phyloP scores from a whole-genome alignment of 2,888 invertebrate species.

The Polyploca ridens region DNA sequence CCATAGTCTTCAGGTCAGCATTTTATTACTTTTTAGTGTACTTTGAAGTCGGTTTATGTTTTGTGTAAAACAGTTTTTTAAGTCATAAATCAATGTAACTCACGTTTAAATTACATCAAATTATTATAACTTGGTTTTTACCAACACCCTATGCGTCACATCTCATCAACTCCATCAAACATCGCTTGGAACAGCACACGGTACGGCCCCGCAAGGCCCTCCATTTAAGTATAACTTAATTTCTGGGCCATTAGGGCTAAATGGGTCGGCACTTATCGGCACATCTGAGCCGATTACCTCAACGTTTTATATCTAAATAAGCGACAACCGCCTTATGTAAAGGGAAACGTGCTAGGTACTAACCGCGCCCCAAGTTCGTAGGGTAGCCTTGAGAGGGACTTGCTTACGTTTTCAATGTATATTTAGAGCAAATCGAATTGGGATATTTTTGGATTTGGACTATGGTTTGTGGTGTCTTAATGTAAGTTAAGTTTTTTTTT shows the following conservation, averaged over 20 bases:
- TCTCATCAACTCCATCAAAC: constrained; percentile 23
- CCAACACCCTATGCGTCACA: background rate
- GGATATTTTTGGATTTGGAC: no score
- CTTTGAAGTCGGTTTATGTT: no score
- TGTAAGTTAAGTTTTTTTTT: no score
- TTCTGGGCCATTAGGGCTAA: constrained; percentile 68
- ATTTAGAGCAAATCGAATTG: no score
- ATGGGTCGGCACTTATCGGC: constrained; percentile 71
- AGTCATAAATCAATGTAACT: no score
- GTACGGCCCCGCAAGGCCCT: constrained; percentile 36
- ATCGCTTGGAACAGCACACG: constrained; percentile 37
- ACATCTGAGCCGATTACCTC: constrained; percentile 56
- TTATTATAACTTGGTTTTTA: no score
- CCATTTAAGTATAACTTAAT: constrained; percentile 73
- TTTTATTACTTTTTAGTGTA: no score
- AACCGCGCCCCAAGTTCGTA: background rate
- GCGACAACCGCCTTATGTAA: constrained; percentile 27
- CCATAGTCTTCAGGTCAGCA: no score
- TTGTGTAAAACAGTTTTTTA: no score
- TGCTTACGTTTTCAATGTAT: background rate
- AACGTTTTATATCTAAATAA: constrained; percentile 52
- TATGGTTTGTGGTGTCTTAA: no score
- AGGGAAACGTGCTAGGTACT: constrained; percentile 12
- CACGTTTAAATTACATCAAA: no score
- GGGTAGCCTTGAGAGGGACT: background rate